Evolutionary conservation across 2,888 invertebrate species (phyloP).

Genomic region (Amorpha juglandis): DNA sequence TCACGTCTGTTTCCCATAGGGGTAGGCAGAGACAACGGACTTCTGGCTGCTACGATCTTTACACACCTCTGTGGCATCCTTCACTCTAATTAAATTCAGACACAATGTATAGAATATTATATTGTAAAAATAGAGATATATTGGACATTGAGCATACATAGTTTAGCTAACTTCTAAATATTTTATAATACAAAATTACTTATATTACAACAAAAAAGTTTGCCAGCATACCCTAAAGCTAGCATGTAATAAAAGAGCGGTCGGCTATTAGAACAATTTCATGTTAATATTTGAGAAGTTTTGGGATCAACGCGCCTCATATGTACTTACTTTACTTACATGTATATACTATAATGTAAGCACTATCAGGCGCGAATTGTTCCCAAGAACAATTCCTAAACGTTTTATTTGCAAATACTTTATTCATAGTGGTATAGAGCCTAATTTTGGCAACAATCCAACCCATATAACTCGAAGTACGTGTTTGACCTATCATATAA

Average conservation of each 20-base stretch:
- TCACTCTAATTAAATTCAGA: no score
- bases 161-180: no score
- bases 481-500: constrained; percentile 34
- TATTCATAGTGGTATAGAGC: constrained; percentile 21
- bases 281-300: constrained; percentile 24
- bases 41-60: no score
- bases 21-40: no score
- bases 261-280: constrained; percentile 16
- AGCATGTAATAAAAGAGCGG: constrained; percentile 17
- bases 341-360: no score
- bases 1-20: no score
- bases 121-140: no score
- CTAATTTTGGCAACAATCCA: constrained; percentile 32
- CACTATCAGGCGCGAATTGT: no score
- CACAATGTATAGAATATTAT: no score
- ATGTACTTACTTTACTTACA: neutral
- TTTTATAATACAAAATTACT: neutral
- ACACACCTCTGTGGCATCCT: no score
- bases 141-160: no score
- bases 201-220: constrained; percentile 2
- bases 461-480: constrained; percentile 33
- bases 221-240: neutral
- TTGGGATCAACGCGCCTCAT: constrained; percentile 8
- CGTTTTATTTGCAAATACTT: constrained; percentile 16
- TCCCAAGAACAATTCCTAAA: constrained; percentile 24